These are phyloP conservation scores for Popillia japonica DNA, from an alignment of 1,140 invertebrate genomes.

Conservation along the genomic window DNA sequence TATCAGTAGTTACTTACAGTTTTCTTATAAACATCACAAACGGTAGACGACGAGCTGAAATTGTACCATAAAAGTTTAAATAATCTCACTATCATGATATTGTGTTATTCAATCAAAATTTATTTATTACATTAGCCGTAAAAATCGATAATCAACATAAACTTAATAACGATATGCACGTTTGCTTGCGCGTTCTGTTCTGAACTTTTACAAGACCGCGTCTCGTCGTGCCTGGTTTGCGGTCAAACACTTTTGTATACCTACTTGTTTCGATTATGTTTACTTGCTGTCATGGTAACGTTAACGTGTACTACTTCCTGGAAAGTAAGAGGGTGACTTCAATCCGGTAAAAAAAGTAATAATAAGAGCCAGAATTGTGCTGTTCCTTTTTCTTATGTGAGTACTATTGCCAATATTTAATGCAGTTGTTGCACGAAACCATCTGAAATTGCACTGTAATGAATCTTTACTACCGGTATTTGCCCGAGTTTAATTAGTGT, in stretches of 20 bases:
- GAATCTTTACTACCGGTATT: background rate
- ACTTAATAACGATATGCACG: background rate
- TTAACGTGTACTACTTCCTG: slow-evolving; percentile 8
- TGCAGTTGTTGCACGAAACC: background rate
- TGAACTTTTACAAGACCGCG: background rate
- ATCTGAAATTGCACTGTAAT: background rate
- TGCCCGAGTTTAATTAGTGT: background rate
- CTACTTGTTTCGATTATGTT: slow-evolving; percentile 45
- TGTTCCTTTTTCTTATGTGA: background rate
- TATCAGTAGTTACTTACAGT: background rate
- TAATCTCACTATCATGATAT: background rate
- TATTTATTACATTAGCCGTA: background rate
- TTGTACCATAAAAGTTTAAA: background rate
- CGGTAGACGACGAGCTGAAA: background rate
- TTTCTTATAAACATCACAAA: slow-evolving; percentile 7
- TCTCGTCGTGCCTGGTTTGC: slow-evolving; percentile 28
- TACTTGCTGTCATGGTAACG: slow-evolving; percentile 47
- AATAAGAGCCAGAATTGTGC: background rate
- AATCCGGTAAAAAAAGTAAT: slow-evolving; percentile 20
- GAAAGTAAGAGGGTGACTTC: slow-evolving; percentile 13
- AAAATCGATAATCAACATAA: background rate
- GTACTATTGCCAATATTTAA: background rate
- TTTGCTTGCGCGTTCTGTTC: slow-evolving; percentile 1
- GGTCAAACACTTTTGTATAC: slow-evolving; percentile 47
- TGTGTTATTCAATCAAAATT: background rate